Base-by-base conservation (phyloP, 2,888 invertebrate genomes). In the Drosophila planitibia region DNA sequence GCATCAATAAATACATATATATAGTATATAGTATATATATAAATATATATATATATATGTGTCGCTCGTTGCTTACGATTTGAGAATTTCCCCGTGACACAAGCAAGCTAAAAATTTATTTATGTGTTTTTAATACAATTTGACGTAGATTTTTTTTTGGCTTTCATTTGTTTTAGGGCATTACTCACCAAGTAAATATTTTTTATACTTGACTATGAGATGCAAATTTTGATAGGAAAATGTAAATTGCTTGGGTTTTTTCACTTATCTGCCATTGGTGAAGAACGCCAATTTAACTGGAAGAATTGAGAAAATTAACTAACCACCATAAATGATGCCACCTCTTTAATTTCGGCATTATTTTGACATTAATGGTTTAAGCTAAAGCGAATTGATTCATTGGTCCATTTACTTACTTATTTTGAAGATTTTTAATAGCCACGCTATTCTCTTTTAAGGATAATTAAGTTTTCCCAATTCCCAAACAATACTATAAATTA, bases 71-170 rank as follows among this genome's bases (percentile, higher is more conserved):
- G 52, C 41, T 55, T 59, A 65, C 51, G 61, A 60, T 67, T 52
- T 30, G 35, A 72, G 59, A 74, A 84, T 60, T 82, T 84, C 54
- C 85, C 82, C 81, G 61, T 73, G 75, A 72, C 70, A 73, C 61
- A 59, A 62, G 64, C 69, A 64, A 65, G 57, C 74, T 41, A 32
- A 76, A 85, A 76, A 82, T 81, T 83, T 82, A 86, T 89, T 90
- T 83, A 87, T 90, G 75, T 87, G 73, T 75, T 89, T 84, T 90
- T 89, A 90, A 87, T 89, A 71, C 86, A 80, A 89, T 89, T 85
- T 83, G 65, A 83, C 75, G 71, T 68, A n/a, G 60, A 53, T 58
- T 57, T 19, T 68, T 19, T 68, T 22, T 69, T 33, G 10, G 14
- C 0, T 37, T 66, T 37, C 22, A 2, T 67, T 10, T 33, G 10